These are phyloP conservation scores for Tetheella fluctuosa DNA, from an alignment of 2,888 invertebrate genomes.

Conservation along the genomic window DNA sequence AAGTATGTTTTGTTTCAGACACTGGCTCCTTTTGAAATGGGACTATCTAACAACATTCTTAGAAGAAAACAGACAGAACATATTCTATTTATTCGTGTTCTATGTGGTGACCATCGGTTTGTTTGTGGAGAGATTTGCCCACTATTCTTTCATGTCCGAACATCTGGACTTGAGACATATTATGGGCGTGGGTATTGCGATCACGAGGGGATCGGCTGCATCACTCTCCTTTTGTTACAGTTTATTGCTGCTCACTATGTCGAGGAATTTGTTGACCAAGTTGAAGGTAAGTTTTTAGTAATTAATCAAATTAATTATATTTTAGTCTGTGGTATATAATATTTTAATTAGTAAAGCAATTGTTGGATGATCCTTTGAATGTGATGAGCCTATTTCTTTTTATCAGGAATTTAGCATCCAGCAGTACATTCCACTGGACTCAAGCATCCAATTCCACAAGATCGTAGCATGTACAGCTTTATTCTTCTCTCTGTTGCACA, in stretches of 20 bases:
- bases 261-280: slow-evolving; percentile 94
- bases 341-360: too few relatives aligned
- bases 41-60: slow-evolving; percentile 95
- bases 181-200: slow-evolving; percentile 98
- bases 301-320: too few relatives aligned
- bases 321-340: too few relatives aligned
- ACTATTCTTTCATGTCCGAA: slow-evolving; percentile 98
- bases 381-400: slow-evolving; percentile 11
- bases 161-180: slow-evolving; percentile 97
- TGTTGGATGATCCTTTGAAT: too few relatives aligned
- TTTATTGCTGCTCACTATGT: slow-evolving; percentile 95
- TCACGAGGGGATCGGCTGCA: slow-evolving; percentile 97
- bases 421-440: slow-evolving; percentile 96
- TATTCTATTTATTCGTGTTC: slow-evolving; percentile 97
- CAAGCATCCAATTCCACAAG: slow-evolving; percentile 98
- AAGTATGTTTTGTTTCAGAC: slow-evolving; percentile 62
- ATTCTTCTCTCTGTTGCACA: slow-evolving; percentile 96
- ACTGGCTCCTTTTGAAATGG: slow-evolving; percentile 91
- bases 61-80: slow-evolving; percentile 98
- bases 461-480: slow-evolving; percentile 97
- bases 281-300: slow-evolving; percentile 84
- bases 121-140: slow-evolving; percentile 97
- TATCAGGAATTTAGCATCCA: slow-evolving; percentile 93
- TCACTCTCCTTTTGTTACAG: slow-evolving; percentile 97
- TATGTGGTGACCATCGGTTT: slow-evolving; percentile 96